These are phyloP conservation scores for Sinodicranocentrus sp. DNA, from an alignment of 2,888 invertebrate species.

Conservation along the genomic window DNA sequence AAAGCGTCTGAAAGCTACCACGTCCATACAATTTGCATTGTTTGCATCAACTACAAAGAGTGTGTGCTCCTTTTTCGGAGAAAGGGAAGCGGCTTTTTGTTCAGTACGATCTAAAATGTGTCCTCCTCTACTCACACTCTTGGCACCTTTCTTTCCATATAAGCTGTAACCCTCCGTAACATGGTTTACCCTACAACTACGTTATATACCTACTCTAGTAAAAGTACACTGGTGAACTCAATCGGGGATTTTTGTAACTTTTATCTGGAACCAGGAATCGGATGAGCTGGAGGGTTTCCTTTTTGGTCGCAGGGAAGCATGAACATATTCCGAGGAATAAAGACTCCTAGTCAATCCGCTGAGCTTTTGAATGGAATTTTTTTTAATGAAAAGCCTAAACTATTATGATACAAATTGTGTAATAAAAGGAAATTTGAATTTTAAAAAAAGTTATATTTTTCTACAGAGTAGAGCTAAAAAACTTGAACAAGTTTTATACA, in stretches of 20 bases:
- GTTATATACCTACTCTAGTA: too few species aligned
- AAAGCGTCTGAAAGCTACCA: constrained; percentile 50
- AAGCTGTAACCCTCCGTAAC: neutral
- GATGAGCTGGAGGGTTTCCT: constrained; percentile 14
- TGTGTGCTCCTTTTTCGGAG: constrained; percentile 45
- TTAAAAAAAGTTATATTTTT: too few species aligned
- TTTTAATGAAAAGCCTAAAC: too few species aligned
- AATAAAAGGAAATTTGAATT: too few species aligned
- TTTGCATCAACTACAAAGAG: neutral
- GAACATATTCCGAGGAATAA: neutral
- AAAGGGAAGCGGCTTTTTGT: constrained; percentile 57
- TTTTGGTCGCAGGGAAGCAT: constrained; percentile 27
- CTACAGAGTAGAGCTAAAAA: too few species aligned
- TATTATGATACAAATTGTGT: too few species aligned
- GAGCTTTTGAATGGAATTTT: too few species aligned
- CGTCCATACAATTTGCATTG: constrained; percentile 13
- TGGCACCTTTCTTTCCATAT: neutral
- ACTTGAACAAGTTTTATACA: too few species aligned
- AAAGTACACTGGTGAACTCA: constrained; percentile 41
- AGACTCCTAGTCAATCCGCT: too few species aligned
- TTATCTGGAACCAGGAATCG: neutral
- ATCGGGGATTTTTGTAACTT: constrained; percentile 45
- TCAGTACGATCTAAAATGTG: constrained; percentile 18
- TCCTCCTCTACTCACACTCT: neutral
- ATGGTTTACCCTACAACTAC: too few species aligned